phyloP scores from a whole-genome alignment of 2,888 invertebrate genomes.

The Myathropa florea region DNA sequence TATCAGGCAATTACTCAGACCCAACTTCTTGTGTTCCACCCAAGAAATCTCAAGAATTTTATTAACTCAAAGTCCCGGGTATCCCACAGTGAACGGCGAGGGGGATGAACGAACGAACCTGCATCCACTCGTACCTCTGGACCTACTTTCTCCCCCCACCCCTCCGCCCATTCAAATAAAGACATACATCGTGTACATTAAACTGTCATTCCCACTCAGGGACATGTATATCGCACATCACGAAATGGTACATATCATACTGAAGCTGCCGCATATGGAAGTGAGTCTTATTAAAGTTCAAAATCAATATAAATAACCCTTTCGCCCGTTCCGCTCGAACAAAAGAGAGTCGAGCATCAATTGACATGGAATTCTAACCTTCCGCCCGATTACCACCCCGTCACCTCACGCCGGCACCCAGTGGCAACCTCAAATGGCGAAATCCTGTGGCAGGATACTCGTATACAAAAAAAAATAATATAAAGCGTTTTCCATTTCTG shows the following conservation, averaged over 20 bases:
- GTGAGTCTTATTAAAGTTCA: slow-evolving; percentile 69
- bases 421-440: slow-evolving; percentile 60
- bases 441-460: slow-evolving; percentile 66
- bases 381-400: slow-evolving; percentile 17
- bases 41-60: neutral
- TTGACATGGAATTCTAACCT: slow-evolving; percentile 70
- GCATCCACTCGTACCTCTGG: neutral
- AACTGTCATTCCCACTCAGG: slow-evolving; percentile 61
- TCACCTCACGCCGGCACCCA: slow-evolving; percentile 10
- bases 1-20: slow-evolving; percentile 28
- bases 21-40: neutral
- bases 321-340: neutral
- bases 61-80: neutral
- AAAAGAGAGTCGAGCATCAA: slow-evolving; percentile 62
- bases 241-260: slow-evolving; percentile 44
- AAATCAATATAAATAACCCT: slow-evolving; percentile 69
- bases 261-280: slow-evolving; percentile 56
- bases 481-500: slow-evolving; percentile 67
- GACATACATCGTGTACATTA: slow-evolving; percentile 26
- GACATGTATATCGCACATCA: slow-evolving; percentile 33
- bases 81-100: neutral
- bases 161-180: slow-evolving; percentile 1
- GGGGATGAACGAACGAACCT: neutral
- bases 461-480: slow-evolving; percentile 34
- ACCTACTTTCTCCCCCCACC: too few relatives aligned